Evolutionary conservation across 2,113 vertebrate genomes (phyloP).

Genomic region (Lucifuga dentata): DNA sequence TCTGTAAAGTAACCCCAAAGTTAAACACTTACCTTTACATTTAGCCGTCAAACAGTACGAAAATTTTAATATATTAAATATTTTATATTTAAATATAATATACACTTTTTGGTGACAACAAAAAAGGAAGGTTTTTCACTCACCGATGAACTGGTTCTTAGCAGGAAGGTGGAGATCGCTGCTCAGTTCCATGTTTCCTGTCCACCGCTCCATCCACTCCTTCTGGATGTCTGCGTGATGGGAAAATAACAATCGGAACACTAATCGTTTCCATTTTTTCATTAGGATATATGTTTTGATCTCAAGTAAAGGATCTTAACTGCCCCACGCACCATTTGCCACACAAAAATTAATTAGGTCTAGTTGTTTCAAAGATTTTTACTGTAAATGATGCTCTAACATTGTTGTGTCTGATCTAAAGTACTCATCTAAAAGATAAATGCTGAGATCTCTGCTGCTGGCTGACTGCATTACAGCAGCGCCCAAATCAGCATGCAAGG

Average conservation of each 20-base stretch:
- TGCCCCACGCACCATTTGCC: no score
- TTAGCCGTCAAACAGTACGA: no score
- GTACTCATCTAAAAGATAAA: constrained; percentile 37
- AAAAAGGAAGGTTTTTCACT: constrained; percentile 61
- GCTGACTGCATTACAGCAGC: constrained; percentile 78
- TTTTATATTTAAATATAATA: no score
- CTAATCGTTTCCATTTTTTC: no score
- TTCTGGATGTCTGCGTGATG: constrained; percentile 84
- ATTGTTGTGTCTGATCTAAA: constrained; percentile 4
- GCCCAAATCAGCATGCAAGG: constrained; percentile 44
- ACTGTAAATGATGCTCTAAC: constrained; percentile 14
- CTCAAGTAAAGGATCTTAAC: no score
- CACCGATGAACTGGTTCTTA: constrained; percentile 97
- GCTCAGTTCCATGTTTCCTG: constrained; percentile 86
- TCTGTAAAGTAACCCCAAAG: neutral
- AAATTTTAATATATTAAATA: no score
- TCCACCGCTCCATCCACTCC: constrained; percentile 90
- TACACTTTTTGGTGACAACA: no score
- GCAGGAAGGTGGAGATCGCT: constrained; percentile 90
- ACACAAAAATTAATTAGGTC: neutral
- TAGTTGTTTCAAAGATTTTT: neutral
- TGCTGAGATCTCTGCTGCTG: constrained; percentile 64
- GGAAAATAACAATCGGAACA: constrained; percentile 11
- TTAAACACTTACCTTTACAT: no score
- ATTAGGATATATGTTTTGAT: no score